These are phyloP conservation scores for Atta cephalotes DNA, from an alignment of 1,140 invertebrate species.

Conservation along the genomic window DNA sequence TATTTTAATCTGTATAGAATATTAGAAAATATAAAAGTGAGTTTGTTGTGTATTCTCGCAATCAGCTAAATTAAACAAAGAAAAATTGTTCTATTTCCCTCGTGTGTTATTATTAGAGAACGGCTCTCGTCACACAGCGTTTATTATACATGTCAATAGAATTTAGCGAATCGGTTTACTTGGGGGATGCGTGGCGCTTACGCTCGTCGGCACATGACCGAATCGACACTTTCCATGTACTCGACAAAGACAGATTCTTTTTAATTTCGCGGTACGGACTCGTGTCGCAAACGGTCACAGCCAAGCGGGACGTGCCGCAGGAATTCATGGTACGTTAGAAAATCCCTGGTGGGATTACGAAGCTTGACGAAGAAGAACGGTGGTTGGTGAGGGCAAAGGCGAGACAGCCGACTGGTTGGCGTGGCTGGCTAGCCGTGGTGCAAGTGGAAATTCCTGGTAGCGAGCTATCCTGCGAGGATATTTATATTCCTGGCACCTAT, in stretches of 20 bases:
- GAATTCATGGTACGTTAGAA: conserved; percentile 66
- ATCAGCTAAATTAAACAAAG: not conserved
- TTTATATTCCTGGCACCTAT: conserved; percentile 80
- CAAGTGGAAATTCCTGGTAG: conserved; percentile 59
- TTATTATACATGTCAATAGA: not conserved
- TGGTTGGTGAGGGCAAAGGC: conserved; percentile 39
- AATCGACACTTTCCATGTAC: conserved; percentile 25
- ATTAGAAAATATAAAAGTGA: not conserved
- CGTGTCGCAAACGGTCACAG: conserved; percentile 44
- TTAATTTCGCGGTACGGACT: conserved; percentile 50
- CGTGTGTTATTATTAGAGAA: not conserved
- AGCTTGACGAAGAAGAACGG: conserved; percentile 60
- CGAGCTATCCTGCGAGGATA: conserved; percentile 69
- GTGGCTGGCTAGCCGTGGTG: not conserved
- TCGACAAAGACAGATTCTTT: conserved; percentile 40
- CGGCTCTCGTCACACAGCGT: not conserved
- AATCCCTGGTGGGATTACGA: conserved; percentile 68
- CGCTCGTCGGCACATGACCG: not conserved
- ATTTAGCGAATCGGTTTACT: not conserved
- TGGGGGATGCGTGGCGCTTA: not conserved
- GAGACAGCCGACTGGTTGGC: conserved; percentile 23
- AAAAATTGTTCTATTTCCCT: not conserved
- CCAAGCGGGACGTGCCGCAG: conserved; percentile 31
- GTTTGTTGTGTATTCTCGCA: not conserved
- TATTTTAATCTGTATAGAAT: not conserved